Conservation (phyloP, 2,113 vertebrate species). For the Microcebus murinus region DNA sequence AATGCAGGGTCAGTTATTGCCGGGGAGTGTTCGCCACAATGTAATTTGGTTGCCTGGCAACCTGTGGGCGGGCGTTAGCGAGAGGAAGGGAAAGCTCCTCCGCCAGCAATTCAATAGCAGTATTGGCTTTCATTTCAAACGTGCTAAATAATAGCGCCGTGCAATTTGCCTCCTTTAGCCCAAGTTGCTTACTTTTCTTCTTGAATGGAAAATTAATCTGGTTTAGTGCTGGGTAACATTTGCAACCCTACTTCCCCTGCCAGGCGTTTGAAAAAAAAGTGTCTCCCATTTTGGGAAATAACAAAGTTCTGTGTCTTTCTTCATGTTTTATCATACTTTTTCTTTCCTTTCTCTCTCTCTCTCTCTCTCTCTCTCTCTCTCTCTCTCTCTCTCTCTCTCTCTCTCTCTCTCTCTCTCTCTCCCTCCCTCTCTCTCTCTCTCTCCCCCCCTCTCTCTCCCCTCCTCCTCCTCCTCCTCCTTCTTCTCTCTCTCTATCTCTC, state of each 20-base stretch:
- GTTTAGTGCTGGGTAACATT: slow-evolving; percentile 52
- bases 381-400: no score
- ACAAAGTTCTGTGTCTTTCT: slow-evolving; percentile 43
- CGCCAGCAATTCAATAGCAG: slow-evolving; percentile 65
- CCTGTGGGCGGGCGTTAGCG: slow-evolving; percentile 73
- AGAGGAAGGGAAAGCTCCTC: slow-evolving; percentile 79
- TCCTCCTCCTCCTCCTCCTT: no score
- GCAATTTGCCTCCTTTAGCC: slow-evolving; percentile 60
- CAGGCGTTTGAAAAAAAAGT: background rate
- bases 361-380: fast-evolving
- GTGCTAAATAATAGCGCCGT: slow-evolving; percentile 53
- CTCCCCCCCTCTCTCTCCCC: no score
- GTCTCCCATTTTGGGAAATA: slow-evolving; percentile 32
- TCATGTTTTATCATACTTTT: background rate
- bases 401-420: no score
- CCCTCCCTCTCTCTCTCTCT: no score
- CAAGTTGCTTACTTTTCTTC: slow-evolving; percentile 61
- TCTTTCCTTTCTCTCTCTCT: no score
- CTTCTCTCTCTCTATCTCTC: no score
- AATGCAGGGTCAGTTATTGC: slow-evolving; percentile 80
- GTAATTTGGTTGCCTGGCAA: slow-evolving; percentile 85
- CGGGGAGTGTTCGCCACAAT: slow-evolving; percentile 78
- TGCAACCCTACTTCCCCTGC: slow-evolving; percentile 50
- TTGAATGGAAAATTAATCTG: slow-evolving; percentile 70
- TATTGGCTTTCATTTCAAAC: slow-evolving; percentile 78